Percentiles rank a stretch among this genome's conserved stretches.
phyloP scores from a whole-genome alignment of 53 echinoderm and acorn worm species.

The Echinarachnius parma region DNA sequence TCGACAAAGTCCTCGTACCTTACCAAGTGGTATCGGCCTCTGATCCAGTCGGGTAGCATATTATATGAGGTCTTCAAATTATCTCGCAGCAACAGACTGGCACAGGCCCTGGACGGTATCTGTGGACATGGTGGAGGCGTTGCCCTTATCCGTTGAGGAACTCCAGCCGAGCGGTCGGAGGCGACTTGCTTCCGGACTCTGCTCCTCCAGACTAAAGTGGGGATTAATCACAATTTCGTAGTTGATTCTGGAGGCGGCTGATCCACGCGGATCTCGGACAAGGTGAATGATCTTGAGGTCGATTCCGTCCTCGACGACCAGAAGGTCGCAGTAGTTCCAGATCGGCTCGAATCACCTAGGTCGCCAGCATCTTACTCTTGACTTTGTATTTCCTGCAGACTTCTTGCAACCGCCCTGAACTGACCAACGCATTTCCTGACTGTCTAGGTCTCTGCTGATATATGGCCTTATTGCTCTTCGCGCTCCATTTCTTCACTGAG shows the following conservation, averaged over 20 bases:
- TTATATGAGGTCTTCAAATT: slow-evolving; percentile 36
- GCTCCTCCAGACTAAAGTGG: too few relatives aligned
- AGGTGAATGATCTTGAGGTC: slow-evolving; percentile 75
- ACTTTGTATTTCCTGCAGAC: too few relatives aligned
- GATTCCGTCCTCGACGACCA: slow-evolving; percentile 47
- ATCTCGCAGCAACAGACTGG: slow-evolving; percentile 62
- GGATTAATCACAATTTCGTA: too few relatives aligned
- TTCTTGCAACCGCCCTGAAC: too few relatives aligned
- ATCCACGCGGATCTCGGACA: slow-evolving; percentile 65
- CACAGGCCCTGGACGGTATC: slow-evolving; percentile 38
- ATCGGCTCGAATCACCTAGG: slow-evolving; percentile 64
- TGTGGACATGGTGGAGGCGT: not conserved
- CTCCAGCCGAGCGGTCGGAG: too few relatives aligned
- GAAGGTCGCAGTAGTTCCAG: slow-evolving; percentile 48
- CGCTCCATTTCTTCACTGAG: slow-evolving; percentile 37
- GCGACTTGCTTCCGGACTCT: too few relatives aligned
- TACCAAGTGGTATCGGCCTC: slow-evolving; percentile 63
- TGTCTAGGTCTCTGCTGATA: slow-evolving; percentile 4
- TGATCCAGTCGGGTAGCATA: slow-evolving; percentile 52
- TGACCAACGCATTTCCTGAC: too few relatives aligned
- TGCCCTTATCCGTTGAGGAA: not conserved
- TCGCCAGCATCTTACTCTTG: too few relatives aligned
- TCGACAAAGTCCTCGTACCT: slow-evolving; percentile 68
- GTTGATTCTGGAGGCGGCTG: slow-evolving; percentile 65
- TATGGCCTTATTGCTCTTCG: slow-evolving; percentile 26